Base-by-base conservation (phyloP, 2,888 invertebrate genomes). In the Pseudanteris insignis region DNA sequence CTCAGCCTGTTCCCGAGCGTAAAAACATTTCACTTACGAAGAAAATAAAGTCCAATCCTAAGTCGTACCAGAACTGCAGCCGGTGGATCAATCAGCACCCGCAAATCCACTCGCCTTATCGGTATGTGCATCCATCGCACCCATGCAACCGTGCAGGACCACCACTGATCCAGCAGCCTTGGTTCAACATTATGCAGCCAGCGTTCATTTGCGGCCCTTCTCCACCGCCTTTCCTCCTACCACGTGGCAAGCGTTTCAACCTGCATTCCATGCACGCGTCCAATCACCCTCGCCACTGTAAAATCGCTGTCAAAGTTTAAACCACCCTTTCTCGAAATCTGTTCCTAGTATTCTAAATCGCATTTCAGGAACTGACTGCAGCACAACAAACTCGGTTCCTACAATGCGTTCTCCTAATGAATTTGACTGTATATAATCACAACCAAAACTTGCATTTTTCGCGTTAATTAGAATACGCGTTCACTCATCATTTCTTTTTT, bases 371-470 rank as follows among this genome's bases (percentile, higher is more conserved):
- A 3, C 6, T 6, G 18, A 6, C 18, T 6, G 18, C 18, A 6
- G n/a, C n/a, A n/a, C n/a, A n/a, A n/a, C n/a, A n/a, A n/a, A n/a
- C n/a, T n/a, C 18, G 18, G 18, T 18, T 18, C 18, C 4, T 4
- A n/a, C n/a, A 30, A 5, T 33, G 38, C 13, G 26, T 2, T 7
- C 10, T 18, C 9, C 15, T 33, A 36, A 36, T 14, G 9, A 11
- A 59, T 47, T 41, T 30, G 51, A 59, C 51, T 59, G 59, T 59
- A 59, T 25, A 59, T 51, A 51, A 37, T 41, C 40, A 13, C 34
- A 26, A 51, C 51, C 40, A 51, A 51, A 47, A 47, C 38, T 41
- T 47, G 46, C 59, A 46, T 51, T 51, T 59, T 28, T 34, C 43
- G 33, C 29, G 46, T 12, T 34, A 12, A 7, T 24, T 5, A 29